phyloP scores from a whole-genome alignment of 2,888 invertebrate species.

The Tenthredo amoena region DNA sequence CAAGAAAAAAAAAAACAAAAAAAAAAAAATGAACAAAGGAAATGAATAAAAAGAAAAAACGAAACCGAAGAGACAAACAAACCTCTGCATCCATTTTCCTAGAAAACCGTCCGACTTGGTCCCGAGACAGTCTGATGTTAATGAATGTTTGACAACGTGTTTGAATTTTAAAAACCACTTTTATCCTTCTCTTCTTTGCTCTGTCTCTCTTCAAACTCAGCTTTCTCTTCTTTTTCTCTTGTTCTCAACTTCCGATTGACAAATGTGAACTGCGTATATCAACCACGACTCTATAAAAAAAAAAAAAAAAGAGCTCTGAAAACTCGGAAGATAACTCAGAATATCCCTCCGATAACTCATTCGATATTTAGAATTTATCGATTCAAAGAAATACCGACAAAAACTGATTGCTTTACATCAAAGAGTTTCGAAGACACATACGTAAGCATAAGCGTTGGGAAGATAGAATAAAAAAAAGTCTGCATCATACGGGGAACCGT shows the following conservation, averaged over 20 bases:
- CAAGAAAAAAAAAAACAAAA: too few species aligned
- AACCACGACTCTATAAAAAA: neutral
- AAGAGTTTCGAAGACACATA: neutral
- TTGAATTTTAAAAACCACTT: slow-evolving; percentile 29
- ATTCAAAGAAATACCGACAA: neutral
- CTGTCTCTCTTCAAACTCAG: neutral
- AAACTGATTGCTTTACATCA: neutral
- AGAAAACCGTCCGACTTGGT: slow-evolving; percentile 10
- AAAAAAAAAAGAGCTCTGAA: neutral
- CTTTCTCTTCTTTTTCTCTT: neutral
- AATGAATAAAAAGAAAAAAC: neutral
- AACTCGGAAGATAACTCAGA: neutral
- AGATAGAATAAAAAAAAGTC: neutral
- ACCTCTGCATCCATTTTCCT: slow-evolving; percentile 24
- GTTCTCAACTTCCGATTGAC: slow-evolving; percentile 13
- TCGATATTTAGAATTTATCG: neutral
- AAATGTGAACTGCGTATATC: neutral
- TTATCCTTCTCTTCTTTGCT: neutral
- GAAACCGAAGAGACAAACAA: slow-evolving; percentile 19
- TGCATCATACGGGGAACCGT: neutral
- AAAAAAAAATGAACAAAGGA: neutral
- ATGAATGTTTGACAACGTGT: slow-evolving; percentile 46
- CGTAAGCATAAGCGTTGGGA: neutral
- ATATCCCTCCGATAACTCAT: neutral
- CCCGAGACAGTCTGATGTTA: slow-evolving; percentile 33